Evolutionary conservation across 2,113 vertebrate species (phyloP), one percentile per base, ranked within the genome.

Genomic region (Mystacornis crossleyi): DNA sequence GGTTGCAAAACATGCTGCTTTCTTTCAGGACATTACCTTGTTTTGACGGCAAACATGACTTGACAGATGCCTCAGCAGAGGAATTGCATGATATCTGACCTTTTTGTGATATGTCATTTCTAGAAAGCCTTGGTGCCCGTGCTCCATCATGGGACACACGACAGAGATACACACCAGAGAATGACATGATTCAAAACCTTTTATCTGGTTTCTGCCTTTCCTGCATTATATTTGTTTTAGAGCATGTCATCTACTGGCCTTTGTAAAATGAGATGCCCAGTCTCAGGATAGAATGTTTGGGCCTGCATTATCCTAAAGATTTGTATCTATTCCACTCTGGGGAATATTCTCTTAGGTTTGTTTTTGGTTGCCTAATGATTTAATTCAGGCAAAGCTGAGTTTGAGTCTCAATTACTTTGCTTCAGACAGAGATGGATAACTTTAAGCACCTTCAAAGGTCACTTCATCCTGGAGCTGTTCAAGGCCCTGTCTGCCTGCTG

Each of bases 61-160:
- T 97, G 96, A 97, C 93, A 96, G 96, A 96, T 96, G 86, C 69
- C 57, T 86, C 69, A 83, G 86, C 79, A 95, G 82, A 94, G 72
- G 72, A 96, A 90, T 48, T 81, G 86, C 40, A 53, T 86, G 93
- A 60, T 94, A 89, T 60, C 93, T 95, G 95, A 96, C 96, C 95
- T 94, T 90, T 92, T 45, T 89, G 92, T 86, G 80, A 90, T 86
- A 83, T 72, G 95, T 92, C 82, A 92, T 95, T 95, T 93, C 93
- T 74, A 84, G 88, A 92, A 90, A 92, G 77, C 60, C 40, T 67
- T 38, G 53, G 18, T 96, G 60, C 69, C 89, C 82, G 77, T 94
- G 43, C 86, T 96, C 80, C 60, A 78, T 96, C 95, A 93, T 79
- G 48, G 72, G 77, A 61, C n/a, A 74, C n/a, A 2, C 19, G 88